Base-by-base conservation (phyloP, 2,888 invertebrate species). In the Rotaria socialis region DNA sequence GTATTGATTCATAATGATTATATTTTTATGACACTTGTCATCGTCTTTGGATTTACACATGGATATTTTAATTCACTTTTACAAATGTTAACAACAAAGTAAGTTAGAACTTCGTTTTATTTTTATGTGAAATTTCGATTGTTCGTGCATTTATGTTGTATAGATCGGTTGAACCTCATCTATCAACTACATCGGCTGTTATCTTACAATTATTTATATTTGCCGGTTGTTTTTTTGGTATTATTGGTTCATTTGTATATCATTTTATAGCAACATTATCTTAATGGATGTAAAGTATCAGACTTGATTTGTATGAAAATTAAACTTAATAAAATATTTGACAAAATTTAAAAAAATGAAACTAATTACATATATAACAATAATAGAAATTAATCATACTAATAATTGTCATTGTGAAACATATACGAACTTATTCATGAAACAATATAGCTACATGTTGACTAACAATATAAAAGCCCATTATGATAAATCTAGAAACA, bases 41-140 rank as follows among this genome's bases (percentile, higher is more conserved):
- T 80, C 1, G 5, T 43, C 22, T 80, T 80, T 24, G 41, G 43
- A 80, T 80, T 80, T 22, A 80, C 75, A 19, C 75, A 80, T 47
- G 75, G 75, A 41, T 80, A 80, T 47, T 80, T 80, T 2, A 80
- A 80, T 47, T 47, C 43, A 47, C 19, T 80, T 7, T 8, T 80
- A 47, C 41, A 80, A 11, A 80, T 80, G 75, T 80, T 47, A 47
- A 80, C 75, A 80, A 47, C 75, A 7, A 80, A 80, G 75, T 80
- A 80, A 47, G 75, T 47, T 7, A 80, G 47, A 24, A 22, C 24
- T 11, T 10, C 35, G 2, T 19, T 24, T 11, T 43, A 24, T 24
- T 47, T 2, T 22, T 24, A 1, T 43, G 19, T 24, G 27, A 52
- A 14, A 52, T 16, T 11, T 52, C 2, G 16, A 16, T 52, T 11